phyloP scores from a whole-genome alignment of 2,888 invertebrate species.

The Drosophila acutilabella region DNA sequence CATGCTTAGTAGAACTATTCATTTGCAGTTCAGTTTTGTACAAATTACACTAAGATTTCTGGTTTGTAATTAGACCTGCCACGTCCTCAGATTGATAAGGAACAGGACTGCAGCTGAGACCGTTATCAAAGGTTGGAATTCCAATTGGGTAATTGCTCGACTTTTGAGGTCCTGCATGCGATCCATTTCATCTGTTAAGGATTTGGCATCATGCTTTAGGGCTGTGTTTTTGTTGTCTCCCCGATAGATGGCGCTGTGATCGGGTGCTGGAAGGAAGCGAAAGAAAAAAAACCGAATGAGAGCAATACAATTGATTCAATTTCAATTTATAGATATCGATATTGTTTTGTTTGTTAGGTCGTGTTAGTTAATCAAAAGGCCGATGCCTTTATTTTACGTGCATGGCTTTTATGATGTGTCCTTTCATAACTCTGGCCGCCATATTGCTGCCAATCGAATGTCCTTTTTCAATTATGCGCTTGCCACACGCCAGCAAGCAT shows the following conservation, averaged over 20 bases:
- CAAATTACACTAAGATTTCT: conserved; percentile 39
- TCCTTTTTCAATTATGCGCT: conserved; percentile 79
- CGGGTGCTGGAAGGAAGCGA: conserved; percentile 70
- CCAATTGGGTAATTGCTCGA: not conserved
- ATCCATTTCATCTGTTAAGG: conserved; percentile 83
- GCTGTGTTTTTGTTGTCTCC: conserved; percentile 77
- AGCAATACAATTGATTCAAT: conserved; percentile 47
- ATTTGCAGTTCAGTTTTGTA: conserved; percentile 49
- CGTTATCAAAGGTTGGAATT: conserved; percentile 1
- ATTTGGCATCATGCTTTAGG: conserved; percentile 83
- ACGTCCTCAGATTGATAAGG: conserved; percentile 42
- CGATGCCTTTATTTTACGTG: conserved; percentile 50
- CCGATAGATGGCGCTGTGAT: conserved; percentile 82
- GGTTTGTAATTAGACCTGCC: conserved; percentile 49
- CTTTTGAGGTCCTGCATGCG: conserved; percentile 74
- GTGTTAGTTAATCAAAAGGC: conserved; percentile 63
- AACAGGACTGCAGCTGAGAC: not conserved
- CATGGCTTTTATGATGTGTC: conserved; percentile 59
- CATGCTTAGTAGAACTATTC: conserved; percentile 35
- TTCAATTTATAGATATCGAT: conserved; percentile 23
- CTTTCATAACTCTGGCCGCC: conserved; percentile 54
- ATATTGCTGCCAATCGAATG: conserved; percentile 68
- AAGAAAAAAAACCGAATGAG: not conserved
- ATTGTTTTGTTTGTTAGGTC: conserved; percentile 30
- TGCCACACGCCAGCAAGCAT: conserved; percentile 71